These are phyloP conservation scores for Peromyscus aztecus DNA, from an alignment of 2,797 vertebrate species.

Conservation along the genomic window DNA sequence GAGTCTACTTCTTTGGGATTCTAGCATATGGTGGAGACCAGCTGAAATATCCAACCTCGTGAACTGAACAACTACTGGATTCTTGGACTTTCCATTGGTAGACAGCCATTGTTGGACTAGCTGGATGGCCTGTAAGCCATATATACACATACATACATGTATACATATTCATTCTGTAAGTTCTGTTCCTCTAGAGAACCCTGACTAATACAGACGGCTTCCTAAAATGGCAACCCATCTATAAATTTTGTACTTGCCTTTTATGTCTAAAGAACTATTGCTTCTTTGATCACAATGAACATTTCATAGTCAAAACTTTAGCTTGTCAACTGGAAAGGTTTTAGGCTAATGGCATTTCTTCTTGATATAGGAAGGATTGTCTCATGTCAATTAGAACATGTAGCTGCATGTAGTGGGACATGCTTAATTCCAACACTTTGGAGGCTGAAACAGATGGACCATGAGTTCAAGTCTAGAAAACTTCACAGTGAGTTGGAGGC, in stretches of 20 bases:
- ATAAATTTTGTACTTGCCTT: not conserved
- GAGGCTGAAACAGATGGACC: not conserved
- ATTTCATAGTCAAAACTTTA: not conserved
- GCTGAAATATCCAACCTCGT: too few relatives aligned
- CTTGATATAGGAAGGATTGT: not conserved
- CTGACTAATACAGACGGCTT: too few relatives aligned
- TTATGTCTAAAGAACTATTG: not conserved
- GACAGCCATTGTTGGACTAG: too few relatives aligned
- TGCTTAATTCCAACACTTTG: not conserved
- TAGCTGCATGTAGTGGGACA: not conserved
- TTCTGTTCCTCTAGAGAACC: too few relatives aligned
- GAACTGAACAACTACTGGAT: too few relatives aligned
- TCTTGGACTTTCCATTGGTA: too few relatives aligned
- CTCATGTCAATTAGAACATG: not conserved
- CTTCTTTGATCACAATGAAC: not conserved
- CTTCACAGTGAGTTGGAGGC: not conserved
- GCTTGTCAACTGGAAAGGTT: not conserved
- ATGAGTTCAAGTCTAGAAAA: not conserved
- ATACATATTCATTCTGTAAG: too few relatives aligned
- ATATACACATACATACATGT: too few relatives aligned
- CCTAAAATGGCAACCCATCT: not conserved
- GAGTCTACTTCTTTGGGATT: too few relatives aligned
- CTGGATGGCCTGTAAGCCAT: too few relatives aligned
- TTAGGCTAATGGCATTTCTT: not conserved
- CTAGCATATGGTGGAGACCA: too few relatives aligned